Conservation (phyloP, 2,888 invertebrate genomes). For the Pterobdella sp. region DNA sequence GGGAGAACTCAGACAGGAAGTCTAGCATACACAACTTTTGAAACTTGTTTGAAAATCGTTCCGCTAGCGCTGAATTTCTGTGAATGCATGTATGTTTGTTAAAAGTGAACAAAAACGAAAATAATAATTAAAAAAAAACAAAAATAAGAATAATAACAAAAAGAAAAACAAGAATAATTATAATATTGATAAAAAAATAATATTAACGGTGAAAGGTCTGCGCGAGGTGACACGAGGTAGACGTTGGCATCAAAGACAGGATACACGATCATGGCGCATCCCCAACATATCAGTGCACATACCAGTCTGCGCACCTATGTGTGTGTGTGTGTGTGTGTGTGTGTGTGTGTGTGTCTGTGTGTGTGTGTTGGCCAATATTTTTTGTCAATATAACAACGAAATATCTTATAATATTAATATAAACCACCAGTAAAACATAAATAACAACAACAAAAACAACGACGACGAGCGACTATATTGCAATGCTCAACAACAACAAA, state of each 20-base stretch:
- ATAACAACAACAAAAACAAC: constrained; percentile 4
- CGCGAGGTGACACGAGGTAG: constrained; percentile 24
- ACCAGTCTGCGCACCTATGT: constrained; percentile 13
- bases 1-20: constrained; percentile 19
- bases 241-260: constrained; percentile 26
- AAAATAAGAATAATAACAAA: neutral
- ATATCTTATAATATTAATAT: neutral
- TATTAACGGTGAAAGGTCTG: constrained; percentile 8
- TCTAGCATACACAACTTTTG: constrained; percentile 2
- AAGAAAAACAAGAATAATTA: no score
- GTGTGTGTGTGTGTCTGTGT: no score
- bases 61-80: neutral
- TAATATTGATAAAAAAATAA: neutral
- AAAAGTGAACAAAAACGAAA: neutral
- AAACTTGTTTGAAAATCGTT: constrained; percentile 15
- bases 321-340: no score
- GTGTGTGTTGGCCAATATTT: no score
- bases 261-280: constrained; percentile 23
- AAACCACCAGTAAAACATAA: neutral
- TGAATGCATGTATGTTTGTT: no score
- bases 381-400: no score
- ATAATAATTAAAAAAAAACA: neutral
- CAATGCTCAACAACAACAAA: constrained; percentile 3
- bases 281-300: constrained; percentile 17
- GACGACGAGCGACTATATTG: neutral